Conservation (phyloP, 2,888 invertebrate species). For the Microplitis manilae region DNA sequence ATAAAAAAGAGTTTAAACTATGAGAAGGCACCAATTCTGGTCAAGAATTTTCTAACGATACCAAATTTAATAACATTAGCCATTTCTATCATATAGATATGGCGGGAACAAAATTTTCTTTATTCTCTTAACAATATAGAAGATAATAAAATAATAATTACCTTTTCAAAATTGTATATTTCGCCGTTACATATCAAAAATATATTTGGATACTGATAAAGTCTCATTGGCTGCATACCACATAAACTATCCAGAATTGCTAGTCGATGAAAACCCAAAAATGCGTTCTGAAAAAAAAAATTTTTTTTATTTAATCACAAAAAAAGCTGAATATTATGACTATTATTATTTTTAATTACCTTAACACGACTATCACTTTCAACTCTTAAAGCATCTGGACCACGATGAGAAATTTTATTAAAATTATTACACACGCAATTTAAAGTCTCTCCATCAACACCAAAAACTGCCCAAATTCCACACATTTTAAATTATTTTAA, state of each 20-base stretch:
- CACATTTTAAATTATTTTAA: constrained; percentile 74
- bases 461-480: constrained; percentile 85
- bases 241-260: constrained; percentile 80
- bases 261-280: constrained; percentile 81
- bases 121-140: too few relatives aligned
- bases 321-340: neutral
- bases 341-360: constrained; percentile 63
- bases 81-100: too few relatives aligned
- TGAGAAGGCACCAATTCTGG: too few relatives aligned
- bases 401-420: constrained; percentile 79
- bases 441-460: constrained; percentile 75
- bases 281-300: constrained; percentile 73
- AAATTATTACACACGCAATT: constrained; percentile 77
- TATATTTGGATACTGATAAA: constrained; percentile 78
- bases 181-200: constrained; percentile 87
- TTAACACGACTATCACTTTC: constrained; percentile 79
- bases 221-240: constrained; percentile 85
- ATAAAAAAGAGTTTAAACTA: too few relatives aligned
- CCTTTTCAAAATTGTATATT: constrained; percentile 84
- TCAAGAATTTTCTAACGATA: too few relatives aligned
- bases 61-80: too few relatives aligned
- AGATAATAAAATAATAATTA: constrained; percentile 58
- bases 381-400: constrained; percentile 84
- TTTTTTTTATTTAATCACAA: constrained; percentile 23
- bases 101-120: too few relatives aligned